Evolutionary conservation across 2,888 invertebrate genomes (phyloP), one percentile per base, ranked within the genome.

Genomic region (Acanthopleura granulata): DNA sequence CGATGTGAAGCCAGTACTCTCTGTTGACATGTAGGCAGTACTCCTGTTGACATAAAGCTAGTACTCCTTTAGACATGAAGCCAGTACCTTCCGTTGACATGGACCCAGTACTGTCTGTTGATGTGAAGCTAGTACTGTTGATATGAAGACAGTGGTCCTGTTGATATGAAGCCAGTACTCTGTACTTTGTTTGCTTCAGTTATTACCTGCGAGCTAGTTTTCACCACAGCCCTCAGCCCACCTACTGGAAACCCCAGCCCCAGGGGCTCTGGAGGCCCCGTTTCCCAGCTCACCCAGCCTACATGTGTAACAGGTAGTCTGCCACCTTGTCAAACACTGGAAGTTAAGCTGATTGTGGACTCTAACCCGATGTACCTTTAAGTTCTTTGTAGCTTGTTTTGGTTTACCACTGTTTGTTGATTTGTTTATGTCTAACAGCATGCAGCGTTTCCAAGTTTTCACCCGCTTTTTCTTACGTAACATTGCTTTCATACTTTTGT

Each of bases 281-380:
- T 6, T 57, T 57, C 22, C 57, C 57, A 57, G 6, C 3, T n/a
- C 18, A 57, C 22, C 18, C 57, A 57, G 22, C 57, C 57, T 57
- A 57, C 57, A 57, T 57, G 57, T 57, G 57, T 57, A 57, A 57
- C 57, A 57, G 57, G 57, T 57, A 57, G 57, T n/a, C 6, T 57
- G 57, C 9, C 40, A 40, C 40, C 40, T 9, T 40, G 9, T 9
- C 40, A 3, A 40, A 51, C 14, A 51, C 18, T 51, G 14, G 14
- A 51, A 51, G 14, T 51, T 51, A 51, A 51, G 51, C 18, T 51
- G 51, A 15, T 51, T 51, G 18, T 15, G 51, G 51, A 18, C 14
- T 51, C 51, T 14, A 15, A 15, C 18, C 14, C 3, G 22, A 12
- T 6, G 57, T 57, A 18, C 4, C 22, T 6, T 57, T 57, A 12